Conservation (phyloP, 1,140 invertebrate genomes). For the Chironomus tepperi region DNA sequence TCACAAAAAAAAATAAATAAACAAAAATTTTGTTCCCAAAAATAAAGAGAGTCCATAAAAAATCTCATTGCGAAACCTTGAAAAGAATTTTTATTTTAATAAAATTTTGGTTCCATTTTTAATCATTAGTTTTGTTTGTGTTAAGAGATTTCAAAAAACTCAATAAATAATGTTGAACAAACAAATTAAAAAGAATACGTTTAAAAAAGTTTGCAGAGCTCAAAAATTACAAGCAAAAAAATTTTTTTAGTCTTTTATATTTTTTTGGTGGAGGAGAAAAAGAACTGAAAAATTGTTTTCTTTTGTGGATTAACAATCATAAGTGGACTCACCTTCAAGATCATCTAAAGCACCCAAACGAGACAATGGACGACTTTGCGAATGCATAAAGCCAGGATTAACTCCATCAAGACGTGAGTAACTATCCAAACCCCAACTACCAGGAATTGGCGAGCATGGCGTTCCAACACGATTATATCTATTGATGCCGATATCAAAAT, state of each 20-base stretch:
- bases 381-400: conserved; percentile 46
- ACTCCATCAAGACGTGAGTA: conserved; percentile 51
- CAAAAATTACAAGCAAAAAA: conserved; percentile 17
- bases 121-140: too few relatives aligned
- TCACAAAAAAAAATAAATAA: too few relatives aligned
- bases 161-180: not conserved
- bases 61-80: too few relatives aligned
- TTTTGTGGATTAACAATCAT: not conserved
- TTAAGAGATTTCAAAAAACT: too few relatives aligned
- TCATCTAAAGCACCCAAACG: conserved; percentile 42
- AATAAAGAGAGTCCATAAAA: too few relatives aligned
- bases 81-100: too few relatives aligned
- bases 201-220: not conserved
- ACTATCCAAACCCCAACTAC: conserved; percentile 51
- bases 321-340: conserved; percentile 45
- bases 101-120: too few relatives aligned
- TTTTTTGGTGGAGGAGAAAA: conserved; percentile 18
- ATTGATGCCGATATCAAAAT: conserved; percentile 52
- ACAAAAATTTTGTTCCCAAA: too few relatives aligned
- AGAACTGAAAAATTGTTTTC: not conserved
- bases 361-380: conserved; percentile 44
- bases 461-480: conserved; percentile 52
- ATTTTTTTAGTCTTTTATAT: not conserved
- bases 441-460: conserved; percentile 49
- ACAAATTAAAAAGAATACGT: not conserved